Conservation (phyloP, 23 tunicate species). For the Phallusia fumigata region DNA sequence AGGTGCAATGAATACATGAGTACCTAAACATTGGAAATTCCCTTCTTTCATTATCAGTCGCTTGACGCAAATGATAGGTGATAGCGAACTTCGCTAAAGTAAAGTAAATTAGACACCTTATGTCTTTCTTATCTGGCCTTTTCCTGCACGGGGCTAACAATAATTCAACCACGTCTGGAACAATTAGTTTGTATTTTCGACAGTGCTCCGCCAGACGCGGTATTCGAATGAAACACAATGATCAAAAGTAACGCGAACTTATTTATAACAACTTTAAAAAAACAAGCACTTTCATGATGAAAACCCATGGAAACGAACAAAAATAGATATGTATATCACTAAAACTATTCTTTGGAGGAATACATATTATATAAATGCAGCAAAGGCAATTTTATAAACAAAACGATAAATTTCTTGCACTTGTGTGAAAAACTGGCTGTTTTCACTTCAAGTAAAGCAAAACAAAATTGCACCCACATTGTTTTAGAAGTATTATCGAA, state of each 20-base stretch:
- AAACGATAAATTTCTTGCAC: no score
- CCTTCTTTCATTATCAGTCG: no score
- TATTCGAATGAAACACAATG: slow-evolving; percentile 12
- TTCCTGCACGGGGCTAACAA: neutral
- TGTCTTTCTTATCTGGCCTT: no score
- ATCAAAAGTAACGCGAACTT: neutral
- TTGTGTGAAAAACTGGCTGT: no score
- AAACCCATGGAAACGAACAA: neutral
- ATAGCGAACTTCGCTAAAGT: no score
- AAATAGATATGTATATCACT: neutral
- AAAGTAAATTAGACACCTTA: no score
- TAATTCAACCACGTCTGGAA: neutral
- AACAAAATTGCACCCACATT: no score
- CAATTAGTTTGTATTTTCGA: slow-evolving; percentile 2
- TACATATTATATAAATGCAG: neutral
- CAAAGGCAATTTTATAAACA: neutral
- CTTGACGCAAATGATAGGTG: no score
- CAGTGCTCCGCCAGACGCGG: slow-evolving; percentile 7
- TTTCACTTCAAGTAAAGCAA: no score
- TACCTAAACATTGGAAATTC: no score
- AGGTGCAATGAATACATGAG: no score
- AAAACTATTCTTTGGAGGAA: neutral
- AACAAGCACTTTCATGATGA: slow-evolving; percentile 4
- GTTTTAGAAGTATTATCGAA: no score
- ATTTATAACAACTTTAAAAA: neutral